Conservation (phyloP, 1,140 invertebrate species). For the Trichonephila inaurata region DNA sequence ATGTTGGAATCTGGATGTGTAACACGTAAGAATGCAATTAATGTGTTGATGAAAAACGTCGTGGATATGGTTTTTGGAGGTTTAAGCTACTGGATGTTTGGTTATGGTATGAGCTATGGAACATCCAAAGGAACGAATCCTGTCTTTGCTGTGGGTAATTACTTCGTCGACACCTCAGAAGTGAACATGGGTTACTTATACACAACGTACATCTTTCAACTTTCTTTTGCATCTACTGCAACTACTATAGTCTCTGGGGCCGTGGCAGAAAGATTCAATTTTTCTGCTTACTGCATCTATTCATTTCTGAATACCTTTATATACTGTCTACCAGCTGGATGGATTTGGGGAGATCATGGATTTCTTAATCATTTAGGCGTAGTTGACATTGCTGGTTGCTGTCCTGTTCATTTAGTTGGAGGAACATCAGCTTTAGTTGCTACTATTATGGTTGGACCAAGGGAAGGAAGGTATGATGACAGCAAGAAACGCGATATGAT, state of each 20-base stretch:
- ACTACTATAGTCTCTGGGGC: slow-evolving; percentile 92
- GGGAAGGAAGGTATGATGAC: slow-evolving; percentile 91
- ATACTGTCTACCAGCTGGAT: slow-evolving; percentile 94
- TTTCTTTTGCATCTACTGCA: slow-evolving; percentile 94
- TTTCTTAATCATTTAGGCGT: slow-evolving; percentile 90
- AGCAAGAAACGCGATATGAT: slow-evolving; percentile 88
- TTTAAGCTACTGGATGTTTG: slow-evolving; percentile 96
- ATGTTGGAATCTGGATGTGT: slow-evolving; percentile 96
- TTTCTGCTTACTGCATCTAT: slow-evolving; percentile 94
- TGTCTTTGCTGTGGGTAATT: slow-evolving; percentile 84
- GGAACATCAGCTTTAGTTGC: slow-evolving; percentile 89
- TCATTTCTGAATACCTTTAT: slow-evolving; percentile 93
- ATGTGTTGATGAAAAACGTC: slow-evolving; percentile 98
- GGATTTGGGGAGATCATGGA: slow-evolving; percentile 93
- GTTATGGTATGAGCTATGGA: slow-evolving; percentile 95
- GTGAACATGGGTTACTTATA: slow-evolving; percentile 78
- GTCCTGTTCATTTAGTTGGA: slow-evolving; percentile 92
- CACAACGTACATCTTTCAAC: slow-evolving; percentile 82
- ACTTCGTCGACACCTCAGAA: slow-evolving; percentile 81
- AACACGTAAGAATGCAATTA: slow-evolving; percentile 95
- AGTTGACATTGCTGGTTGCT: slow-evolving; percentile 91
- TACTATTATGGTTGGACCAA: slow-evolving; percentile 92
- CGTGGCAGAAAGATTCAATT: slow-evolving; percentile 94
- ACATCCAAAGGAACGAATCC: slow-evolving; percentile 85
- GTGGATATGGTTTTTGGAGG: slow-evolving; percentile 96